A percentile compares a stretch with the other conserved stretches of the same genome.
These are phyloP conservation scores for Drosophila paranaensis DNA, from an alignment of 2,888 invertebrate genomes.

Conservation along the genomic window DNA sequence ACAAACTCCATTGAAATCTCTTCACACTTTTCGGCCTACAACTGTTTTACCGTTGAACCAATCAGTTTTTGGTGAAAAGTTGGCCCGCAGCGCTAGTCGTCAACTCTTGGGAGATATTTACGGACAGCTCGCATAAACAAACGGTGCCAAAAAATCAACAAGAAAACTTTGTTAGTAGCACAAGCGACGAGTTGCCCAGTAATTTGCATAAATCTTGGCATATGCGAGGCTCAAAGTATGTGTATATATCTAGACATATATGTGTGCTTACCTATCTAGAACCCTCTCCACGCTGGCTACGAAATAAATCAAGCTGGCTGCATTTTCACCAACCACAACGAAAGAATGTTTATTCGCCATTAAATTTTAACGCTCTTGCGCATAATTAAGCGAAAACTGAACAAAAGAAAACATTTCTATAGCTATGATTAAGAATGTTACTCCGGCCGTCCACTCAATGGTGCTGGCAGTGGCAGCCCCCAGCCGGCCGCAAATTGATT, in stretches of 20 bases:
- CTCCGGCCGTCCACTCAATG: conserved; percentile 25
- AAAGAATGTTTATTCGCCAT: conserved; percentile 72
- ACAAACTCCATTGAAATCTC: neutral
- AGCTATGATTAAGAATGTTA: conserved; percentile 69
- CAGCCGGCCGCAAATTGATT: conserved; percentile 62
- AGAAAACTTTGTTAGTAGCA: conserved; percentile 38
- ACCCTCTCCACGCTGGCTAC: conserved; percentile 4
- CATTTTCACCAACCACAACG: conserved; percentile 68
- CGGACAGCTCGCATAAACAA: conserved; percentile 43
- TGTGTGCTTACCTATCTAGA: neutral
- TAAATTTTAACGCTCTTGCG: conserved; percentile 74
- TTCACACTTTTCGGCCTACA: conserved; percentile 35
- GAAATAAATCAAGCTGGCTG: conserved; percentile 56
- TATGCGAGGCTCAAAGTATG: neutral
- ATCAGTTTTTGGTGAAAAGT: conserved; percentile 55
- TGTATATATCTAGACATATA: no score
- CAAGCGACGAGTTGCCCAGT: conserved; percentile 26
- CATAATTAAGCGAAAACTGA: conserved; percentile 74
- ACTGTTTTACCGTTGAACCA: conserved; percentile 52
- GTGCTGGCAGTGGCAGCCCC: conserved; percentile 14
- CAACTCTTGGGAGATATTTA: conserved; percentile 32
- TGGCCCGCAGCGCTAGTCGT: conserved; percentile 36
- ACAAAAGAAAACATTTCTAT: conserved; percentile 73
- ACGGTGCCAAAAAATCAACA: conserved; percentile 52
- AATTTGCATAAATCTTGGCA: conserved; percentile 50